Conservation (phyloP, 2,797 vertebrate species). For the Typhlichthys subterraneus region DNA sequence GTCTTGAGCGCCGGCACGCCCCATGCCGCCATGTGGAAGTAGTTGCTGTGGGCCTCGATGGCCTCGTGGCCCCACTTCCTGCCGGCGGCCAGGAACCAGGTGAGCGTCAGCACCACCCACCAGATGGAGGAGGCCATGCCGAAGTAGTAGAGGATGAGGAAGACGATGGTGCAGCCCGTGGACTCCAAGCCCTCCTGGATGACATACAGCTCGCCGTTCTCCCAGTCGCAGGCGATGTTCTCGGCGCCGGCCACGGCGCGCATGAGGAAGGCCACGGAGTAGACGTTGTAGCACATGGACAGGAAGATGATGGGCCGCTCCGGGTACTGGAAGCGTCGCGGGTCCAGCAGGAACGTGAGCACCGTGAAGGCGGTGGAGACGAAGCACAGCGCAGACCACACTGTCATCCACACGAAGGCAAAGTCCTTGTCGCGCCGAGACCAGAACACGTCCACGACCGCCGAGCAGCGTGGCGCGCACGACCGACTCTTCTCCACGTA, state of each 20-base stretch:
- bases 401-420: constrained; percentile 96
- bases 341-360: constrained; percentile 95
- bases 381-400: constrained; percentile 96
- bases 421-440: constrained; percentile 95
- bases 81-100: constrained; percentile 96
- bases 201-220: constrained; percentile 90
- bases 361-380: constrained; percentile 96
- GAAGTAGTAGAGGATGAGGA: constrained; percentile 97
- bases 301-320: constrained; percentile 98
- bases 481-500: constrained; percentile 93
- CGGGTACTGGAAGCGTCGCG: constrained; percentile 96
- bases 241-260: constrained; percentile 91
- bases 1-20: constrained; percentile 95
- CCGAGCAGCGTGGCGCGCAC: constrained; percentile 89
- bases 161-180: constrained; percentile 95
- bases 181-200: constrained; percentile 97
- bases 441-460: constrained; percentile 94
- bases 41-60: constrained; percentile 96
- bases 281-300: constrained; percentile 98
- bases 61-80: constrained; percentile 99
- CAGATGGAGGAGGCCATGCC: constrained; percentile 98
- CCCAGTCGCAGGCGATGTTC: constrained; percentile 94
- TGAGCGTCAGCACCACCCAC: constrained; percentile 97
- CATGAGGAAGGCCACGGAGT: constrained; percentile 96
- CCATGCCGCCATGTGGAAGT: constrained; percentile 98